Conservation (phyloP, 2,113 vertebrate species). For the Neotoma lepida region DNA sequence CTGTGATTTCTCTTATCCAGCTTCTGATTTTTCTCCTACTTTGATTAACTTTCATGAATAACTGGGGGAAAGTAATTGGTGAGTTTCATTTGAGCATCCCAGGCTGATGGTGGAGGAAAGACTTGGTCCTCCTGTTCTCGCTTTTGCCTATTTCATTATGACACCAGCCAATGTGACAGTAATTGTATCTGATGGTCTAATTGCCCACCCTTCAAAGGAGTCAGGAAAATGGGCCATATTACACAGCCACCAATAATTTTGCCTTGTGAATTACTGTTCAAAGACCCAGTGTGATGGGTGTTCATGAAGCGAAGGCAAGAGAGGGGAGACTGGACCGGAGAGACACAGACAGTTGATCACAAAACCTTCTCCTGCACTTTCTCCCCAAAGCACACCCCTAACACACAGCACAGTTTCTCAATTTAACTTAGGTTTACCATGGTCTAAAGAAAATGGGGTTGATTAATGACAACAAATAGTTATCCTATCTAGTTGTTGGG, state of each 20-base stretch:
- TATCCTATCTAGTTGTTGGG: neutral
- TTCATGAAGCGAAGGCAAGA: neutral
- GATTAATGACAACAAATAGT: neutral
- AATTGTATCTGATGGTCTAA: neutral
- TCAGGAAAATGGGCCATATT: neutral
- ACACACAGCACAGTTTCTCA: neutral
- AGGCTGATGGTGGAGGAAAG: neutral
- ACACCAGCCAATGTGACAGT: neutral
- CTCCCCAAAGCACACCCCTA: neutral
- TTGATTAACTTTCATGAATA: neutral
- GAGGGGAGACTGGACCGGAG: neutral
- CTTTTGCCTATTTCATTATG: neutral
- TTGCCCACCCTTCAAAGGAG: neutral
- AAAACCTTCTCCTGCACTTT: neutral
- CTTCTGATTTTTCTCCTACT: neutral
- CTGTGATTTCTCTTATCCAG: neutral
- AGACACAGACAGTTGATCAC: neutral
- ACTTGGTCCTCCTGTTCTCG: neutral
- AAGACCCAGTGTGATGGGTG: neutral
- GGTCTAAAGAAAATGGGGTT: neutral
- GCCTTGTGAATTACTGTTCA: neutral
- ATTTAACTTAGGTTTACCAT: fast-evolving
- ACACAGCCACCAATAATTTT: neutral
- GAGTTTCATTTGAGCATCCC: neutral
- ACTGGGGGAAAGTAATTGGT: neutral